Conservation (phyloP, 2,888 invertebrate genomes). For the Aethes cnicana region DNA sequence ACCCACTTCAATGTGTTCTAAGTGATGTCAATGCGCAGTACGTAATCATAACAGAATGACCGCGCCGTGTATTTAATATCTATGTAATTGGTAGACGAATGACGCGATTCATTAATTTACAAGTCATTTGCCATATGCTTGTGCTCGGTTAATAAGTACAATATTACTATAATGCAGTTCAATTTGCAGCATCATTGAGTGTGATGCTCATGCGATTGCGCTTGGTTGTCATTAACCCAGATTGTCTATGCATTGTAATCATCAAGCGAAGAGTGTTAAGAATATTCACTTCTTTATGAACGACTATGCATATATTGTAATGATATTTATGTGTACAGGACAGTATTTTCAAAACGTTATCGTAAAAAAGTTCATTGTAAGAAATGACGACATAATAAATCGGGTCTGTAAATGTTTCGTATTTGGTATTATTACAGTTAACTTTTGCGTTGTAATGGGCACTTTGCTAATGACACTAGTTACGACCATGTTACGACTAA, state of each 20-base stretch:
- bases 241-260: conserved; percentile 35
- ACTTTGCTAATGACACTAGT: too few species aligned
- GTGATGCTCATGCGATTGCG: conserved; percentile 50
- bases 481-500: too few species aligned
- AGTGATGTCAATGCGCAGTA: conserved; percentile 22
- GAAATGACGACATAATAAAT: too few species aligned
- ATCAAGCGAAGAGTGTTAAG: not conserved
- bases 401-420: too few species aligned
- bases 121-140: conserved; percentile 54
- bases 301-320: too few species aligned
- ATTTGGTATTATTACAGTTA: too few species aligned
- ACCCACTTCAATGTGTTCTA: conserved; percentile 25
- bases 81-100: conserved; percentile 40
- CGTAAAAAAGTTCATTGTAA: too few species aligned
- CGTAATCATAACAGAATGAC: conserved; percentile 25
- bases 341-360: too few species aligned
- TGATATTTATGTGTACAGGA: too few species aligned
- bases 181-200: conserved; percentile 73
- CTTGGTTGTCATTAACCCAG: conserved; percentile 62
- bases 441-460: too few species aligned
- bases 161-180: conserved; percentile 68
- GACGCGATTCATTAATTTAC: conserved; percentile 48
- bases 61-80: conserved; percentile 21
- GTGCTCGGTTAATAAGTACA: conserved; percentile 56
- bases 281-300: too few species aligned